Evolutionary conservation across 2,888 invertebrate genomes (phyloP).

Genomic region (Stenurella melanura): DNA sequence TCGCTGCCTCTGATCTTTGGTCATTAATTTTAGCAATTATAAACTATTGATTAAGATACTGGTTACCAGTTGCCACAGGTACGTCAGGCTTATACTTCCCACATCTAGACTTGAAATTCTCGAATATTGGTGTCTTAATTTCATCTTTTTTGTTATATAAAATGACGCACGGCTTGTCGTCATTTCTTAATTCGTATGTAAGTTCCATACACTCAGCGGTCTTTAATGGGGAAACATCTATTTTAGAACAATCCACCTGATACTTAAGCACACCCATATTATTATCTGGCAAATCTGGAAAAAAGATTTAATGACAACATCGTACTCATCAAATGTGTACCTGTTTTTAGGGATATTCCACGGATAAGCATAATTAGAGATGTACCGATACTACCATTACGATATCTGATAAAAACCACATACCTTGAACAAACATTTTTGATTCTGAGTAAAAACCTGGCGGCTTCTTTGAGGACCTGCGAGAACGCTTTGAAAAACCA

Average conservation of each 20-base stretch:
- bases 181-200: background rate
- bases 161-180: slow-evolving; percentile 11
- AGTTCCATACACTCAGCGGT: background rate
- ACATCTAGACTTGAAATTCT: background rate
- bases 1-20: no score
- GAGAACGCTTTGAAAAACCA: no score
- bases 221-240: background rate
- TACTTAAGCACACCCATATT: background rate
- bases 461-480: background rate
- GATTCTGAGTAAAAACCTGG: background rate
- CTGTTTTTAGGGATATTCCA: no score
- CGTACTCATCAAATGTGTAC: no score
- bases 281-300: background rate
- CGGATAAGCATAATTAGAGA: no score
- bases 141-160: slow-evolving; percentile 1
- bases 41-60: no score
- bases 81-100: background rate
- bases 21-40: background rate
- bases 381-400: no score
- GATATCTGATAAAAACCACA: no score
- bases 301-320: background rate
- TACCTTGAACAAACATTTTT: background rate
- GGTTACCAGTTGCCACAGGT: background rate
- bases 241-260: background rate
- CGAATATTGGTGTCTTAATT: background rate